Percentiles rank a stretch among this genome's conserved stretches.
Conservation (phyloP, 2,797 vertebrate genomes). For the Apogon talboti region DNA sequence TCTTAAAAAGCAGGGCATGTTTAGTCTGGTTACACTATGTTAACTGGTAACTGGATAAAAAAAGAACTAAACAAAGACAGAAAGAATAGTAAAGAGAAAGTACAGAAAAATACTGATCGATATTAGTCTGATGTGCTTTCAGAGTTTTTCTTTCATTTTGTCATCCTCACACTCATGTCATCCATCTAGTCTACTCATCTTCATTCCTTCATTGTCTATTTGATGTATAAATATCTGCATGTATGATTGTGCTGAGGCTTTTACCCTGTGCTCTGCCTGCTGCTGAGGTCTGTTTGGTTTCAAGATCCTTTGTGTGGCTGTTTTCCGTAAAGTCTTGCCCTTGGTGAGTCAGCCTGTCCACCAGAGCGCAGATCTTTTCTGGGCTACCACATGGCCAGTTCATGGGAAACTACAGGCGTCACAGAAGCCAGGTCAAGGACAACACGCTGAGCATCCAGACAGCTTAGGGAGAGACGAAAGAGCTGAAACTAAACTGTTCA, state of each 20-base stretch:
- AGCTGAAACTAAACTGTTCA: background rate
- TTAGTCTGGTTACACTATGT: background rate
- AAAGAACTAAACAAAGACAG: too few relatives aligned
- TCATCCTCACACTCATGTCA: slow-evolving; percentile 47
- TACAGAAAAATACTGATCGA: slow-evolving; percentile 3
- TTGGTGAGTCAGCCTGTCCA: slow-evolving; percentile 58
- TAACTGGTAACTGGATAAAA: background rate
- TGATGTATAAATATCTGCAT: background rate
- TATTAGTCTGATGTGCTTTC: slow-evolving; percentile 15
- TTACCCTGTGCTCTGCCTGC: slow-evolving; percentile 60
- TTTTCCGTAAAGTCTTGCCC: slow-evolving; percentile 57
- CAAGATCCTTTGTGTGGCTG: slow-evolving; percentile 50
- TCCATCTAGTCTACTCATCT: slow-evolving; percentile 8
- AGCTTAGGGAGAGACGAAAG: background rate
- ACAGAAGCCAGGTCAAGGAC: slow-evolving; percentile 45
- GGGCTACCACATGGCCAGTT: slow-evolving; percentile 67
- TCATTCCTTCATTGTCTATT: background rate
- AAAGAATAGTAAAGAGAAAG: background rate
- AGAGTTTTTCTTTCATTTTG: slow-evolving; percentile 39
- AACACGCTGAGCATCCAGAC: background rate
- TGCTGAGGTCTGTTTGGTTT: slow-evolving; percentile 31
- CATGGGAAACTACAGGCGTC: slow-evolving; percentile 72
- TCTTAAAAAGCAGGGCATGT: background rate
- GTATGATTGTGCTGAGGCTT: background rate
- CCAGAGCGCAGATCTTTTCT: slow-evolving; percentile 59